Percentiles rank a stretch among this genome's conserved stretches.
Evolutionary conservation across 2,888 invertebrate genomes (phyloP).

Genomic region (Lasius platythorax): DNA sequence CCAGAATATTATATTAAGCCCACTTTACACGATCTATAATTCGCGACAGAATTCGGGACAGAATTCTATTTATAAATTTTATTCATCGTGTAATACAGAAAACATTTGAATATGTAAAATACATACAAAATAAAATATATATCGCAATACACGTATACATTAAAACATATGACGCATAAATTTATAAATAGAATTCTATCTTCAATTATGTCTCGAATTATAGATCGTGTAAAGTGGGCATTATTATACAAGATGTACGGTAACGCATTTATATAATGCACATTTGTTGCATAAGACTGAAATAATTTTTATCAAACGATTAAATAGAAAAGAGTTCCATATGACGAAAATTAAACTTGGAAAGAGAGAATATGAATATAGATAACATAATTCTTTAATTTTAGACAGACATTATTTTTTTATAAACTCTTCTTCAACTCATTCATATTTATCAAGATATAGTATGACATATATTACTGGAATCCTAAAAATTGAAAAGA

Average conservation of each 20-base stretch:
- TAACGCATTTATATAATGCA: not conserved
- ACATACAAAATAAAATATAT: too few species aligned
- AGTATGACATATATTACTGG: not conserved
- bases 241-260: not conserved
- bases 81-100: too few species aligned
- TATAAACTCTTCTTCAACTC: not conserved
- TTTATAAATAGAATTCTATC: too few species aligned
- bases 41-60: too few species aligned
- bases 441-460: not conserved
- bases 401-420: not conserved
- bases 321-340: not conserved
- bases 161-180: too few species aligned
- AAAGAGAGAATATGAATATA: not conserved
- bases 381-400: not conserved
- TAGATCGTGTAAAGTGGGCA: too few species aligned
- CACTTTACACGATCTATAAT: too few species aligned
- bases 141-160: too few species aligned
- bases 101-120: too few species aligned
- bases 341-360: not conserved
- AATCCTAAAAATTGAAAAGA: not conserved
- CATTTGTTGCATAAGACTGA: not conserved
- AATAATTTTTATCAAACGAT: not conserved
- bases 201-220: too few species aligned
- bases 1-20: too few species aligned
- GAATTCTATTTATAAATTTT: too few species aligned